A percentile compares a stretch with the other conserved stretches of the same genome.
Conservation (phyloP, 1,140 invertebrate genomes). For the Ericerus pela region DNA sequence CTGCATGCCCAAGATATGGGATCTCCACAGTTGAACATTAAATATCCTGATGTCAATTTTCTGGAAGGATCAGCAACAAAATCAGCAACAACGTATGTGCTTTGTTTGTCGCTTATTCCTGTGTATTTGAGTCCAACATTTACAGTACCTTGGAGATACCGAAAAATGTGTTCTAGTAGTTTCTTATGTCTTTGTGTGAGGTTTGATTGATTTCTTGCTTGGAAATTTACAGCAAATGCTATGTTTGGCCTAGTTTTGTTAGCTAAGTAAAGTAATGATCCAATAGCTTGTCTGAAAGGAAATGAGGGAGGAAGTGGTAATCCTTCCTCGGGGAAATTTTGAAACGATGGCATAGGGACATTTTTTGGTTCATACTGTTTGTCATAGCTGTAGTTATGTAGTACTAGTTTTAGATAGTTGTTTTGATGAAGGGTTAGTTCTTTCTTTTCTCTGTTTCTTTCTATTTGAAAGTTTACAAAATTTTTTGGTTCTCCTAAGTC, state of each 20-base stretch:
- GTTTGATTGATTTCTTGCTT: conserved; percentile 25
- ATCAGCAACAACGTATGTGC: too few relatives aligned
- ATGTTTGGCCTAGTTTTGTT: conserved; percentile 34
- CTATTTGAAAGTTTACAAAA: too few relatives aligned
- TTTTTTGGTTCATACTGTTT: neutral
- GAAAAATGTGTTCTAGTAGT: conserved; percentile 28
- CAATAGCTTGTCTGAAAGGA: conserved; percentile 29
- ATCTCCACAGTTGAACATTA: too few relatives aligned
- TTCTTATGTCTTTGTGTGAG: conserved; percentile 24
- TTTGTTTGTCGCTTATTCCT: neutral
- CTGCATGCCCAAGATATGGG: too few relatives aligned
- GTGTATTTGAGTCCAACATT: neutral
- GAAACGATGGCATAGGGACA: neutral
- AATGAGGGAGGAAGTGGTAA: neutral
- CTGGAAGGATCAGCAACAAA: too few relatives aligned
- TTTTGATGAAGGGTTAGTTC: too few relatives aligned
- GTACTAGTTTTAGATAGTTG: too few relatives aligned
- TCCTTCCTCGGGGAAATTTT: neutral
- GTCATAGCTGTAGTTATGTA: too few relatives aligned
- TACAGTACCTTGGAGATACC: conserved; percentile 30
- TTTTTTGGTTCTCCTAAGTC: too few relatives aligned
- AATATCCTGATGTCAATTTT: too few relatives aligned
- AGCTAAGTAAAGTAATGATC: conserved; percentile 32
- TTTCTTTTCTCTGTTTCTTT: too few relatives aligned
- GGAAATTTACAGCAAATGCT: conserved; percentile 29